Base-by-base conservation (phyloP, 2,113 vertebrate species). In the Solea senegalensis region DNA sequence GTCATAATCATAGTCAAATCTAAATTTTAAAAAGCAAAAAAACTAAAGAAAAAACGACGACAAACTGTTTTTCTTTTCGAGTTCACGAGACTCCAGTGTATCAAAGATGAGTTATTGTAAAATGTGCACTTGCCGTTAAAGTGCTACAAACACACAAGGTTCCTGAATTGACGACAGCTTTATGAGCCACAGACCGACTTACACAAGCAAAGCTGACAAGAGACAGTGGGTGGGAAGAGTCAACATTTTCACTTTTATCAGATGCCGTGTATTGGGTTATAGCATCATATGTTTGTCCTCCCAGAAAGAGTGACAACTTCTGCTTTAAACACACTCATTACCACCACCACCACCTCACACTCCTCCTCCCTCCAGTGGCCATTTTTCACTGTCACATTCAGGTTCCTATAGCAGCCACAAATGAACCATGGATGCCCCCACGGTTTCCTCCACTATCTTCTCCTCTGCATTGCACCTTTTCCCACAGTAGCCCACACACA, bases 141-240 rank as follows among this genome's bases (percentile, higher is more conserved):
- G 28, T 14, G 46, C 41, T 55, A n/a, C 9, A 11, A 16, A 76
- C 26, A 60, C 48, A 43, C 0, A 74, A 74, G 75, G 74, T 84
- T 87, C 81, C 81, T 83, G 62, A 70, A 40, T 14, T 49, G 63
- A 40, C 26, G 84, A 87, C 85, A 85, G 77, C 41, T 90, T 87
- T 87, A 90, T 69, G 70, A 81, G 79, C 44, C 50, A 28, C 65
- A 46, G 57, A 67, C 13, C 74, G 67, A 78, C 45, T 58, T 80
- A 65, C 28, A 66, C 50, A 27, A 16, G 16, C 46, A n/a, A 45
- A 65, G 28, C 65, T 76, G 26, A 45, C 53, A n/a, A 8, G 13
- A 58, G 56, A 53, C 60, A 51, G 62, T 53, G 81, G 85, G 74
- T 78, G 80, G 85, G 82, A 91, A 88, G 67, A 85, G 84, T 88